phyloP scores from a whole-genome alignment of 2,888 invertebrate species.

The Lydus trimaculatus region DNA sequence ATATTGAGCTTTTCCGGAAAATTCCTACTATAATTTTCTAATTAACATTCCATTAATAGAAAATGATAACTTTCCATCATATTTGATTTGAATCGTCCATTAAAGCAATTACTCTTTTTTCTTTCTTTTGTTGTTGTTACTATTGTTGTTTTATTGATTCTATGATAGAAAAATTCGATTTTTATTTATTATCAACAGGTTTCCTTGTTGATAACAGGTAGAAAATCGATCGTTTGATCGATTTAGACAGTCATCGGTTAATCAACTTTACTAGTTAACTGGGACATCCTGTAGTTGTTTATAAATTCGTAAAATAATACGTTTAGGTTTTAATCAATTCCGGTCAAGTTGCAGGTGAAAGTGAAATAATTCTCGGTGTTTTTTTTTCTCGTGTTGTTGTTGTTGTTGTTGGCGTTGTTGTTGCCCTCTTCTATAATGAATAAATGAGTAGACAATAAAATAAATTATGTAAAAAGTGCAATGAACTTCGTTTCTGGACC shows the following conservation, averaged over 20 bases:
- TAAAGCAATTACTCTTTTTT: too few relatives aligned
- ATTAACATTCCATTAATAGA: not conserved
- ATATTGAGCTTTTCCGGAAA: not conserved
- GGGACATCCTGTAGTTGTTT: not conserved
- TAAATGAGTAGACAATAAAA: not conserved
- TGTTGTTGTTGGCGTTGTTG: too few relatives aligned
- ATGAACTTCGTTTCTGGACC: not conserved
- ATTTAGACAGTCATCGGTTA: not conserved
- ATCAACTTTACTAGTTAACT: not conserved
- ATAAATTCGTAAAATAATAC: not conserved
- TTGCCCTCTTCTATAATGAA: not conserved
- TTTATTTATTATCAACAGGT: not conserved
- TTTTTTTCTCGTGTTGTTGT: too few relatives aligned
- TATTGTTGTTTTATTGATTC: not conserved
- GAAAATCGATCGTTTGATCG: not conserved
- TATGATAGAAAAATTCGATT: too few relatives aligned
- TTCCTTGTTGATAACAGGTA: not conserved
- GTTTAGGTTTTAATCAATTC: not conserved
- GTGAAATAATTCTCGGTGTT: not conserved
- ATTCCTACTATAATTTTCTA: not conserved
- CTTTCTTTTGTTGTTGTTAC: not conserved
- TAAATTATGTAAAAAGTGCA: not conserved
- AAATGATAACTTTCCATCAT: not conserved
- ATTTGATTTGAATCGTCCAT: too few relatives aligned
- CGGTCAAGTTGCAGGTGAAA: conserved; percentile 5